Percentiles rank a stretch among this genome's conserved stretches.
Evolutionary conservation across 2,888 invertebrate species (phyloP).

Genomic region (Dendrolimus pini): DNA sequence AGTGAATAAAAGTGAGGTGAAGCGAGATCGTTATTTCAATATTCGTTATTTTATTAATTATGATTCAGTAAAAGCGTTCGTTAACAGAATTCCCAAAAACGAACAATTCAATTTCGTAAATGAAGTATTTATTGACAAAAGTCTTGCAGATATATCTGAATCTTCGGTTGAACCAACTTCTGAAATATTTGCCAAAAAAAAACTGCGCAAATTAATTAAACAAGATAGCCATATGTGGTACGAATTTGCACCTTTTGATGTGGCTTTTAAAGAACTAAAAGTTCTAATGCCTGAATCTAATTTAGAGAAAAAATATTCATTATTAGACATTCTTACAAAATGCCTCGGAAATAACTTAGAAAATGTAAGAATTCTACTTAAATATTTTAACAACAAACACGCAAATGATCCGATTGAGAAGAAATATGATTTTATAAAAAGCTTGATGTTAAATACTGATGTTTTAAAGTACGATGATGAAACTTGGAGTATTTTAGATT

Average conservation of each 20-base stretch:
- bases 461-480: slow-evolving; percentile 30
- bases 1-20: slow-evolving; percentile 12
- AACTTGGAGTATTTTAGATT: slow-evolving; percentile 42
- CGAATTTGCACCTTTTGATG: slow-evolving; percentile 38
- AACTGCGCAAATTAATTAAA: slow-evolving; percentile 14
- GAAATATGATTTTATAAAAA: slow-evolving; percentile 30
- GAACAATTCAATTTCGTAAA: slow-evolving; percentile 43
- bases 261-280: slow-evolving; percentile 39
- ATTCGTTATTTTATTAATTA: slow-evolving; percentile 20
- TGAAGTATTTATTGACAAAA: slow-evolving; percentile 36
- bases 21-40: slow-evolving; percentile 9
- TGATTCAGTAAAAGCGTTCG: slow-evolving; percentile 28
- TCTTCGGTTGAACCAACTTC: slow-evolving; percentile 16
- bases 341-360: slow-evolving; percentile 27
- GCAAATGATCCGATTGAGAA: slow-evolving; percentile 29
- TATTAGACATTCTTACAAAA: slow-evolving; percentile 33
- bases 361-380: slow-evolving; percentile 30
- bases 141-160: slow-evolving; percentile 14
- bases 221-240: slow-evolving; percentile 37
- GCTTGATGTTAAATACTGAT: slow-evolving; percentile 25
- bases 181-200: slow-evolving; percentile 20
- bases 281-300: slow-evolving; percentile 24
- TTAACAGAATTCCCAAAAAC: slow-evolving; percentile 34
- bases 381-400: slow-evolving; percentile 35
- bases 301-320: slow-evolving; percentile 19